phyloP scores from a whole-genome alignment of 2,797 vertebrate species.

The Sandelia bainsii region DNA sequence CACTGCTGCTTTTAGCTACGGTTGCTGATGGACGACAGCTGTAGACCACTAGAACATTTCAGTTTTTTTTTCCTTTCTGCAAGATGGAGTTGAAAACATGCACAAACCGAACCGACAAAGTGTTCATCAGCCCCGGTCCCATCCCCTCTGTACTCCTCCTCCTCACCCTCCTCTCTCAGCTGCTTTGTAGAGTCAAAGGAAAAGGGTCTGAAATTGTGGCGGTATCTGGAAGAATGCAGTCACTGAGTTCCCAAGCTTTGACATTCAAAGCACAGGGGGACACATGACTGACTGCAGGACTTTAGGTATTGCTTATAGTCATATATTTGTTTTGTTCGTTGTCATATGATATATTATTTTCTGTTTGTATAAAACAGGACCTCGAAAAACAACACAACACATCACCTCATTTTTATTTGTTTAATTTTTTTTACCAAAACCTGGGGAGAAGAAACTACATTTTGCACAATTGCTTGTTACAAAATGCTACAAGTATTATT shows the following conservation, averaged over 20 bases:
- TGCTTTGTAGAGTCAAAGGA: slow-evolving; percentile 82
- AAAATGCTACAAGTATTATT: slow-evolving; percentile 38
- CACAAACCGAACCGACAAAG: slow-evolving; percentile 69
- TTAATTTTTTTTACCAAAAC: slow-evolving; percentile 87
- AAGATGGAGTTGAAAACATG: slow-evolving; percentile 71
- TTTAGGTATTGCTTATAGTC: slow-evolving; percentile 74
- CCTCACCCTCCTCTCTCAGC: slow-evolving; percentile 66
- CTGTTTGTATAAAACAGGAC: slow-evolving; percentile 90
- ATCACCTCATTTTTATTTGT: slow-evolving; percentile 88
- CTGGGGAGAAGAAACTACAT: slow-evolving; percentile 87
- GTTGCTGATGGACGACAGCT: slow-evolving; percentile 76
- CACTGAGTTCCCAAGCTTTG: slow-evolving; percentile 74
- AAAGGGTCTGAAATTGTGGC: slow-evolving; percentile 77
- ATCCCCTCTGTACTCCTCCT: slow-evolving; percentile 21
- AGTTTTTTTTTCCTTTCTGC: slow-evolving; percentile 44
- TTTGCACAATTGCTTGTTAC: slow-evolving; percentile 81
- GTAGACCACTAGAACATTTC: slow-evolving; percentile 84
- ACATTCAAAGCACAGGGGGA: slow-evolving; percentile 83
- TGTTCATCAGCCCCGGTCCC: slow-evolving; percentile 62
- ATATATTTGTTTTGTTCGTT: slow-evolving; percentile 79
- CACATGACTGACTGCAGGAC: slow-evolving; percentile 62
- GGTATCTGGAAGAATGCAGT: slow-evolving; percentile 62
- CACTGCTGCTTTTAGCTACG: slow-evolving; percentile 84
- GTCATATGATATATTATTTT: slow-evolving; percentile 87
- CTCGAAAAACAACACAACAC: slow-evolving; percentile 89